phyloP scores from a whole-genome alignment of 2,888 invertebrate genomes.

The Pegoplata infirma region DNA sequence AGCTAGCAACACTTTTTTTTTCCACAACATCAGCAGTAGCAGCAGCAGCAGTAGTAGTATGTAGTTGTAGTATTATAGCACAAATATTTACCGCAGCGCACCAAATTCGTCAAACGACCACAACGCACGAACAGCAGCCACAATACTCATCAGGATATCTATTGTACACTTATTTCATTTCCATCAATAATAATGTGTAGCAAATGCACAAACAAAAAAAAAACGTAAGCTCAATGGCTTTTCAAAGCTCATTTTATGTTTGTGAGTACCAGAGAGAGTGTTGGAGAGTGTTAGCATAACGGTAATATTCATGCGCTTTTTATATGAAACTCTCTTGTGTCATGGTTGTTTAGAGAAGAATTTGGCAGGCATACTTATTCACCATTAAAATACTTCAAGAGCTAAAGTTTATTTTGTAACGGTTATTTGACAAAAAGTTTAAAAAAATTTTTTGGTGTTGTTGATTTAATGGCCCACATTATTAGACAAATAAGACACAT shows the following conservation, averaged over 20 bases:
- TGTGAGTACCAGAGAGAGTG: constrained; percentile 6
- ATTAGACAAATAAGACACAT: background rate
- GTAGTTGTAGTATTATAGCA: constrained; percentile 65
- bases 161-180: constrained; percentile 50
- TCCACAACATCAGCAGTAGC: constrained; percentile 65
- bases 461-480: background rate
- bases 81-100: constrained; percentile 64
- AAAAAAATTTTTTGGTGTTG: background rate
- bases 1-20: constrained; percentile 60
- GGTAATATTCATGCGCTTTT: background rate
- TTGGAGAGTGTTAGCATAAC: background rate
- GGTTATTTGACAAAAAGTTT: background rate
- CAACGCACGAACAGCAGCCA: constrained; percentile 68
- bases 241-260: constrained; percentile 11
- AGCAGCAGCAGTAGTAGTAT: constrained; percentile 51
- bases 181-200: constrained; percentile 14
- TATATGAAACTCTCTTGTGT: background rate
- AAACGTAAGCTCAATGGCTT: constrained; percentile 32
- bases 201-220: no score
- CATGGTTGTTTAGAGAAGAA: background rate
- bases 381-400: background rate
- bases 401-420: background rate
- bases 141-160: constrained; percentile 65
- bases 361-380: background rate
- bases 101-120: constrained; percentile 65